Base-by-base conservation (phyloP, 1,140 invertebrate genomes). In the Physella acuta region DNA sequence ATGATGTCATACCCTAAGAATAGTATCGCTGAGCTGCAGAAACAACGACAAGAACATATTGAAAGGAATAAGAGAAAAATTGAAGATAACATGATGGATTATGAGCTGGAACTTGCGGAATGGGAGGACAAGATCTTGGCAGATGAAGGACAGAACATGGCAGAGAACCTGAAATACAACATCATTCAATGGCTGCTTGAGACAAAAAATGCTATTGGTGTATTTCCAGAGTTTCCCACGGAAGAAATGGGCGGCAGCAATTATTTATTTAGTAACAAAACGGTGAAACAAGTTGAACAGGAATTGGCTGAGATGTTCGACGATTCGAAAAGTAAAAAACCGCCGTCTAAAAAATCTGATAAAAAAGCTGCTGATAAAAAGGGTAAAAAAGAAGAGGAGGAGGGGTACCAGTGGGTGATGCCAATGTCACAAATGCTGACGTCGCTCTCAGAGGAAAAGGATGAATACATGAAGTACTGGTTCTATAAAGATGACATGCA, bases 111-210 rank as follows among this genome's bases (percentile, higher is more conserved):
- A 11, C 36, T 11, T 1, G 26, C 26, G 1, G 28, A 37, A 11
- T 16, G 8, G 4, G 59, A 61, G 28, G 59, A 39, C 2, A n/a
- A 39, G 17, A 24, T 61, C 1, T 28, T 61, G 24, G 24, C 17
- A 33, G 39, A 28, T 1, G 59, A 61, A 24, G 59, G 59, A 1
- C 28, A 14, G 2, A 34, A 39, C 37, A 61, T 61, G 36, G 59
- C 59, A n/a, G 33, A 34, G 36, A 30, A 31, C 28, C 37, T 61
- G 2, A 61, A 61, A 26, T 61, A 61, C 24, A 61, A 61, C 28
- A 61, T 61, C n/a, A 61, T 28, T 1, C 62, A 64, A 30, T 64
- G 62, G 62, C 39, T 64, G 16, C 17, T 64, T 28, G 62, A 64
- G n/a, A 51, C 28, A 2, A 51, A 64, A 17, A n/a, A 51, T n/a